Conservation (phyloP, 1,140 invertebrate species). For the Thalassaphorura encarpata region DNA sequence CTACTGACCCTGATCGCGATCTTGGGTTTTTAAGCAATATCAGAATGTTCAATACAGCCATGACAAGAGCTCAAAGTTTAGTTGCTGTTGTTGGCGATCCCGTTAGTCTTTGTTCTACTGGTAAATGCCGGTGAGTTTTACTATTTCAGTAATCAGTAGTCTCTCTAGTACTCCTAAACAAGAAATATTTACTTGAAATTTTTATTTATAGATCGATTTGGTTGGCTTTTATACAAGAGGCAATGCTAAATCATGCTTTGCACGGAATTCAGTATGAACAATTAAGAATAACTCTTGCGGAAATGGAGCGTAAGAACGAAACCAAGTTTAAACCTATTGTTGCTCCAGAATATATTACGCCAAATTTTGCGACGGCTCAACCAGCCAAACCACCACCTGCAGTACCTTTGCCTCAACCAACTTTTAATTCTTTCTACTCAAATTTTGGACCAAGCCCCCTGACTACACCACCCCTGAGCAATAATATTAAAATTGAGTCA, state of each 20-base stretch:
- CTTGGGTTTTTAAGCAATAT: slow-evolving; percentile 78
- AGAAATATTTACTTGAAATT: not conserved
- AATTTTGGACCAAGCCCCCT: too few relatives aligned
- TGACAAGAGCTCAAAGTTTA: slow-evolving; percentile 74
- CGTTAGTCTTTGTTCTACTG: slow-evolving; percentile 67
- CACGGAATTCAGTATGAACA: too few relatives aligned
- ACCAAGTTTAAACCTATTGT: not conserved
- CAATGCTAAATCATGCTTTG: slow-evolving; percentile 8
- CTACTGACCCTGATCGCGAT: slow-evolving; percentile 44
- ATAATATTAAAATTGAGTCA: too few relatives aligned
- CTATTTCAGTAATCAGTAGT: too few relatives aligned
- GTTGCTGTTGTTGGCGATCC: slow-evolving; percentile 80
- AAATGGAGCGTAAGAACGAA: too few relatives aligned
- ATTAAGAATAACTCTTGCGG: too few relatives aligned
- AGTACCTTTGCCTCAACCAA: not conserved
- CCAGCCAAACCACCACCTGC: not conserved
- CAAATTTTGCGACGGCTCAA: not conserved
- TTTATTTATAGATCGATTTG: slow-evolving; percentile 12
- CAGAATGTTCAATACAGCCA: slow-evolving; percentile 72
- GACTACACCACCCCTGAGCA: too few relatives aligned
- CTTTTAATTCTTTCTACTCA: too few relatives aligned
- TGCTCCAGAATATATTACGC: not conserved
- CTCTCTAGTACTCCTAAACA: too few relatives aligned
- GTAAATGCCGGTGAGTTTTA: slow-evolving; percentile 54
- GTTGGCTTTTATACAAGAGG: slow-evolving; percentile 7